Evolutionary conservation across 92 coral and sea anemone genomes (phyloP).

Genomic region (Blastomussa wellsi): DNA sequence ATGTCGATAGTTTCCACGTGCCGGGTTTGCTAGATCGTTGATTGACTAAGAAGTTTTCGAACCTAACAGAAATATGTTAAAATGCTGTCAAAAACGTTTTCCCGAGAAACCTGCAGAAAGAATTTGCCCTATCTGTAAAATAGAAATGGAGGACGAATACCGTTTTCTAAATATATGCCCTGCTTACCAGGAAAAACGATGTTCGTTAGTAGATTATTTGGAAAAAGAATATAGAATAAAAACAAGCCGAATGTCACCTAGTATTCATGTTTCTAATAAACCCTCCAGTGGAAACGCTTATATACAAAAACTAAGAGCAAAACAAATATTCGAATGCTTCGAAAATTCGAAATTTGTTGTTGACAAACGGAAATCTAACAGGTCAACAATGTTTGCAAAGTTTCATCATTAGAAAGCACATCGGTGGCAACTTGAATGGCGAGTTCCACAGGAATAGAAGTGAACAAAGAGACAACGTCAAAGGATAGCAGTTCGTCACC

Average conservation of each 20-base stretch:
- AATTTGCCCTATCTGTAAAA: too few relatives aligned
- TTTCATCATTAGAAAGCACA: constrained; percentile 8
- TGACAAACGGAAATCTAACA: constrained; percentile 11
- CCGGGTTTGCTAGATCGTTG: neutral
- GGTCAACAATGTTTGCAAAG: neutral
- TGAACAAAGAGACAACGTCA: constrained; percentile 33
- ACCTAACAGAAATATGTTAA: neutral
- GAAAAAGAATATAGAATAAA: too few relatives aligned
- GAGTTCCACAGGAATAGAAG: constrained; percentile 28
- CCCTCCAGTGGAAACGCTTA: too few relatives aligned
- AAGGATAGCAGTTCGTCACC: constrained; percentile 25
- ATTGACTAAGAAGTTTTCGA: neutral
- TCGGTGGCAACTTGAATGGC: constrained; percentile 25
- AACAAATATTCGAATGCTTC: too few relatives aligned
- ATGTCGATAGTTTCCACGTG: neutral
- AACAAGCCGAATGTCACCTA: too few relatives aligned
- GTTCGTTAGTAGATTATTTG: too few relatives aligned
- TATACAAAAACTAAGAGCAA: too few relatives aligned
- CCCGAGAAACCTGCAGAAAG: too few relatives aligned
- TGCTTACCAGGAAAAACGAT: too few relatives aligned
- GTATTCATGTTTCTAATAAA: too few relatives aligned
- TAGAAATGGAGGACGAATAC: too few relatives aligned
- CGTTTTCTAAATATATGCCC: too few relatives aligned
- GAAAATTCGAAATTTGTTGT: constrained; percentile 24
- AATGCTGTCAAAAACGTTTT: neutral